Evolutionary conservation across 30 jellyfish, hydroid and myxozoan species (phyloP).

Genomic region (Aurelia aurita): DNA sequence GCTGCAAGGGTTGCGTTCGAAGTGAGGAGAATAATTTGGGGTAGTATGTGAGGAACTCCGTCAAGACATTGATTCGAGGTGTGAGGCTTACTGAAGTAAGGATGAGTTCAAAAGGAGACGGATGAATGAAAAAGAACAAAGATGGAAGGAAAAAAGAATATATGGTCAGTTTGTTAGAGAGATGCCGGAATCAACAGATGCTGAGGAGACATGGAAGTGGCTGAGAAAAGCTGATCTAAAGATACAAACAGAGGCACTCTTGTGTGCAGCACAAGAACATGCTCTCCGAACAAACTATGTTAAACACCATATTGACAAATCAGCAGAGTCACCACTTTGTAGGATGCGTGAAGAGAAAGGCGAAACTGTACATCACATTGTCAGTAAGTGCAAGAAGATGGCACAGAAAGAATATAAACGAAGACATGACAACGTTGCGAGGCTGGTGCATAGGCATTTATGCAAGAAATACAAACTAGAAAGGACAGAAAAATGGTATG

Average conservation of each 20-base stretch:
- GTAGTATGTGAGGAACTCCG: conserved; percentile 17
- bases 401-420: too few relatives aligned
- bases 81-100: too few relatives aligned
- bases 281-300: conserved; percentile 22
- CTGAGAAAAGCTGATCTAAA: conserved; percentile 1
- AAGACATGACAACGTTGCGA: conserved; percentile 10
- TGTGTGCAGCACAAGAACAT: conserved; percentile 25
- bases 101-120: too few relatives aligned
- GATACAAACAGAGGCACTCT: conserved; percentile 11
- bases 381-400: conserved; percentile 8
- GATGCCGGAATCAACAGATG: background rate
- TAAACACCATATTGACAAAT: conserved; percentile 20
- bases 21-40: conserved; percentile 31
- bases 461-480: background rate
- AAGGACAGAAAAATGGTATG: conserved; percentile 17
- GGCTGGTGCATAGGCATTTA: background rate
- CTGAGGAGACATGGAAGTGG: too few relatives aligned
- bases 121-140: too few relatives aligned
- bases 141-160: too few relatives aligned
- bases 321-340: conserved; percentile 25
- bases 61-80: too few relatives aligned
- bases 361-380: conserved; percentile 22
- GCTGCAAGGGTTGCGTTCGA: conserved; percentile 21
- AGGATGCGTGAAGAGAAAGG: background rate
- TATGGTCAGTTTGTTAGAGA: too few relatives aligned